A percentile compares a stretch with the other conserved stretches of the same genome.
These are phyloP conservation scores for Gambelia wislizenii DNA, from an alignment of 2,797 vertebrate genomes.

Conservation along the genomic window DNA sequence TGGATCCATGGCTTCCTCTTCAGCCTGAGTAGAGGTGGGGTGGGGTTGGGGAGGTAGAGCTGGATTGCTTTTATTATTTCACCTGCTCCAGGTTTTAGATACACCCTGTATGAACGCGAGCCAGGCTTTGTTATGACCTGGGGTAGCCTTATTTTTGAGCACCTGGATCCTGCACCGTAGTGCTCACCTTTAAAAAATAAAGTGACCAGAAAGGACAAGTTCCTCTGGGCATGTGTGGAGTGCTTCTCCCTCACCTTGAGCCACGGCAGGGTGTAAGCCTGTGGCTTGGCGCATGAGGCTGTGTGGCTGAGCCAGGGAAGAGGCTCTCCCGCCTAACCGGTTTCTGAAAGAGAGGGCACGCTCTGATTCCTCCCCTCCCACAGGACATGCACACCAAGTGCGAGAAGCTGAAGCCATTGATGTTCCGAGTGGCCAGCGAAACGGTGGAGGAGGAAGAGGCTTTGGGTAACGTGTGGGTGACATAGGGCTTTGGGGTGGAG, in stretches of 20 bases:
- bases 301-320: neutral
- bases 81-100: neutral
- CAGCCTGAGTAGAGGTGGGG: too few species aligned
- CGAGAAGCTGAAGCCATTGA: conserved; percentile 85
- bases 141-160: neutral
- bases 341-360: neutral
- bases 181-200: too few species aligned
- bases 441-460: conserved; percentile 83
- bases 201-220: too few species aligned
- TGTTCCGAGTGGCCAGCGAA: conserved; percentile 90
- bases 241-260: neutral
- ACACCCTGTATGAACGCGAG: neutral
- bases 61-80: neutral
- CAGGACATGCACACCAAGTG: conserved; percentile 83
- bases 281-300: neutral
- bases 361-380: neutral
- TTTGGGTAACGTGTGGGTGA: conserved; percentile 62
- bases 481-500: too few species aligned
- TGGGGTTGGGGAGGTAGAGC: too few species aligned
- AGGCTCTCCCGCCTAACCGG: neutral
- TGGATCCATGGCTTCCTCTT: too few species aligned
- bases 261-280: too few species aligned
- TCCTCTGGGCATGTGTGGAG: neutral
- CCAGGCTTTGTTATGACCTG: neutral
- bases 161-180: neutral